Conservation (phyloP, 2,797 vertebrate genomes). For the Chromis chromis region DNA sequence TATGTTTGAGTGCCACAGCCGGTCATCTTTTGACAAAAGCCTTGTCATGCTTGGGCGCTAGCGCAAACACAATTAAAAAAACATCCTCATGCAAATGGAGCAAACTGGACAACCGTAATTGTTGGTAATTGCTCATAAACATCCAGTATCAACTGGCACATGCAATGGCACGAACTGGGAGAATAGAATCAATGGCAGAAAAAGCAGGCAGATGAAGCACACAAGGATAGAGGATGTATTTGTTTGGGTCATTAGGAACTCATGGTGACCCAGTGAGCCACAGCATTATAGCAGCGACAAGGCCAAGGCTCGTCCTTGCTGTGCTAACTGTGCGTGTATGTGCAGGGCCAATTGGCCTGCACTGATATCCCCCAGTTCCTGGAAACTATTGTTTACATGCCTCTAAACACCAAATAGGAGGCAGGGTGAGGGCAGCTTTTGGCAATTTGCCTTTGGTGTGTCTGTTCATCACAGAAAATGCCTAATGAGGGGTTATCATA, state of each 20-base stretch:
- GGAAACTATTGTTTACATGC: slow-evolving; percentile 76
- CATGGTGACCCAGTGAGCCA: slow-evolving; percentile 75
- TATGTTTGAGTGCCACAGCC: slow-evolving; percentile 23
- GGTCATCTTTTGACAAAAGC: slow-evolving; percentile 48
- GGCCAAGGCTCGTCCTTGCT: slow-evolving; percentile 59
- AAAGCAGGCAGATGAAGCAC: slow-evolving; percentile 51
- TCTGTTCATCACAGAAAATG: slow-evolving; percentile 21
- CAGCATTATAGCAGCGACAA: slow-evolving; percentile 54
- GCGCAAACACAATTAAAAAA: slow-evolving; percentile 67
- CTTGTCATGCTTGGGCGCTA: slow-evolving; percentile 58
- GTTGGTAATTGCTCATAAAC: slow-evolving; percentile 77
- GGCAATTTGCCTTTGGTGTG: slow-evolving; percentile 44
- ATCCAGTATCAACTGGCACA: slow-evolving; percentile 68
- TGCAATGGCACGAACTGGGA: slow-evolving; percentile 56
- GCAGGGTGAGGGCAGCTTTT: slow-evolving; percentile 38
- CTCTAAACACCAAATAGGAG: slow-evolving; percentile 54
- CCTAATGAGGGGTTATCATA: slow-evolving; percentile 10
- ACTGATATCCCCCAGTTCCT: slow-evolving; percentile 69
- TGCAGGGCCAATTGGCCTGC: slow-evolving; percentile 70
- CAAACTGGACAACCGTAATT: slow-evolving; percentile 58
- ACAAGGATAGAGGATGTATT: slow-evolving; percentile 66
- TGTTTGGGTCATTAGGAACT: slow-evolving; percentile 77
- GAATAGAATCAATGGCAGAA: slow-evolving; percentile 52
- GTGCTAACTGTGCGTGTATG: slow-evolving; percentile 68
- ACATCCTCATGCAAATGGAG: slow-evolving; percentile 57